Conservation (phyloP, 2,113 vertebrate species). For the Vimba vimba region DNA sequence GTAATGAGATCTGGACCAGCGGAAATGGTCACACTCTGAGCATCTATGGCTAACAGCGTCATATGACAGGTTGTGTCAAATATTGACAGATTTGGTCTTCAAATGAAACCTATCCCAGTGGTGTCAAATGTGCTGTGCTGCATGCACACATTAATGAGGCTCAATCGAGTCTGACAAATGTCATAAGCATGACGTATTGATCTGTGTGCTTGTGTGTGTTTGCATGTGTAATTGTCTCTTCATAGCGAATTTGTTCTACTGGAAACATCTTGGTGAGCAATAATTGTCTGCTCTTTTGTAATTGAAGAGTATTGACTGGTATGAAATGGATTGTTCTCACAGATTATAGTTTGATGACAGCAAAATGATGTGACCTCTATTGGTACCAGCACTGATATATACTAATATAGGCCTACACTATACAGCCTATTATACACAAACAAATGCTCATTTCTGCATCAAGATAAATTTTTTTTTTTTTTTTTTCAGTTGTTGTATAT, state of each 20-base stretch:
- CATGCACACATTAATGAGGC: constrained; percentile 25
- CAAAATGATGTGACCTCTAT: neutral
- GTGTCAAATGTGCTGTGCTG: neutral
- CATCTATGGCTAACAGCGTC: neutral
- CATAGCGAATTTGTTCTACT: constrained; percentile 19
- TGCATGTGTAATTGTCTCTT: constrained; percentile 38
- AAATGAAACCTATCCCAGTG: neutral
- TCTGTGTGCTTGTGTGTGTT: constrained; percentile 34
- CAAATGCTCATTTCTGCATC: neutral
- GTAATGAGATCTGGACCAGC: neutral
- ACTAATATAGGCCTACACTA: neutral
- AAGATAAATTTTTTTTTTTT: no score
- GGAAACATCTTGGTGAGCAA: constrained; percentile 29
- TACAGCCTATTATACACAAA: neutral
- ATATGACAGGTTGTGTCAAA: neutral
- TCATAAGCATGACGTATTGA: constrained; percentile 33
- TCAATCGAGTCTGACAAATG: constrained; percentile 30
- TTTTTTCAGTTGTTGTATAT: neutral
- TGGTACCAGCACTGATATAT: constrained; percentile 1
- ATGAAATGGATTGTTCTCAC: constrained; percentile 40
- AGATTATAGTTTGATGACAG: constrained; percentile 20
- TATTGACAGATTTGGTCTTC: neutral
- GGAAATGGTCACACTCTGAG: no score
- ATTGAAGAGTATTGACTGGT: constrained; percentile 37
- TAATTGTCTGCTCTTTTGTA: constrained; percentile 38